A percentile compares a stretch with the other conserved stretches of the same genome.
Evolutionary conservation across 2,888 invertebrate species (phyloP).

Genomic region (Monochamus alternatus): DNA sequence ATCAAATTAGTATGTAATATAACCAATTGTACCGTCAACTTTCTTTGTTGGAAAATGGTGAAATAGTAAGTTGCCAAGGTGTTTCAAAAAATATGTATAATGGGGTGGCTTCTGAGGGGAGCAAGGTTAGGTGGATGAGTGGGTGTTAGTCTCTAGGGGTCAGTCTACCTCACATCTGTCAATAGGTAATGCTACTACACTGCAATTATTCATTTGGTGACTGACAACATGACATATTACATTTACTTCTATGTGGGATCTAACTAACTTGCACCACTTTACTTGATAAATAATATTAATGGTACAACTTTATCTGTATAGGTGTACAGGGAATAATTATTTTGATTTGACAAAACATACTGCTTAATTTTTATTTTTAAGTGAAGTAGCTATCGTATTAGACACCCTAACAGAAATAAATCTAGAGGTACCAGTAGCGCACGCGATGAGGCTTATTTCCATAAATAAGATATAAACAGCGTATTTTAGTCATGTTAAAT

Average conservation of each 20-base stretch:
- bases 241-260: conserved; percentile 59
- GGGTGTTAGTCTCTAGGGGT: conserved; percentile 60
- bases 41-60: conserved; percentile 36
- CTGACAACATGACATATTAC: conserved; percentile 70
- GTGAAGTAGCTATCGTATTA: too few species aligned
- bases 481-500: too few species aligned
- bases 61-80: conserved; percentile 35
- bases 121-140: conserved; percentile 45
- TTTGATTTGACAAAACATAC: conserved; percentile 12
- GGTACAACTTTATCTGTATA: conserved; percentile 48
- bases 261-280: conserved; percentile 57
- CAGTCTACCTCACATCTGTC: conserved; percentile 68
- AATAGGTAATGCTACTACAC: conserved; percentile 66
- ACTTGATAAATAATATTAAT: conserved; percentile 57
- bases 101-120: conserved; percentile 36
- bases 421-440: too few species aligned
- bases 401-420: too few species aligned
- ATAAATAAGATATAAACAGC: too few species aligned
- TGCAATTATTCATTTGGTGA: conserved; percentile 69
- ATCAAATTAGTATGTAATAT: conserved; percentile 27
- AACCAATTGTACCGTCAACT: conserved; percentile 31
- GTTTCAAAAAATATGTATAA: conserved; percentile 45
- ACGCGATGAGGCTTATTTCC: too few species aligned
- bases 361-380: background rate
- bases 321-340: conserved; percentile 6